Conservation (phyloP, 2,888 invertebrate species). For the Drosophila peninsularis region DNA sequence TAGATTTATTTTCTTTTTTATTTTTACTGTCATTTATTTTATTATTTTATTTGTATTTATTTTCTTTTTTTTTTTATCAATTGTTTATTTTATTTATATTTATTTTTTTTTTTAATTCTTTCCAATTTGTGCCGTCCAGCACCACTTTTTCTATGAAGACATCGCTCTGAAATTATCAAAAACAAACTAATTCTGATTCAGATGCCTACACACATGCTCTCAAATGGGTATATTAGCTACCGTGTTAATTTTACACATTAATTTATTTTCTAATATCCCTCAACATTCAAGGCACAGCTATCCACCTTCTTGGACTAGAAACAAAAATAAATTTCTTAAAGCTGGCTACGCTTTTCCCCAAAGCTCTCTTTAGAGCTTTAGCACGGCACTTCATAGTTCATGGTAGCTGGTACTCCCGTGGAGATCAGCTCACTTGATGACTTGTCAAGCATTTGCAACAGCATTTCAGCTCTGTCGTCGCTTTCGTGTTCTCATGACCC, state of each 20-base stretch:
- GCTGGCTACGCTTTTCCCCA: neutral
- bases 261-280: neutral
- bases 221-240: neutral
- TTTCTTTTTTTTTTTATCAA: too few species aligned
- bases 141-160: too few species aligned
- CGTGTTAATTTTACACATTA: neutral
- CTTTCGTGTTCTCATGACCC: constrained; percentile 28
- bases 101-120: too few species aligned
- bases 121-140: too few species aligned
- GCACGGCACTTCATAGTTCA: neutral
- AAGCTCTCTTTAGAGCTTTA: too few species aligned
- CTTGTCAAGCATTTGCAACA: neutral
- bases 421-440: neutral
- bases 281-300: too few species aligned
- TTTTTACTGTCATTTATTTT: too few species aligned
- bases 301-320: neutral
- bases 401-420: neutral
- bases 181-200: too few species aligned
- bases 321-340: neutral
- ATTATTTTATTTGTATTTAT: too few species aligned
- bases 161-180: too few species aligned
- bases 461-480: neutral
- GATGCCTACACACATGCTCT: neutral
- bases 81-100: too few species aligned
- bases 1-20: too few species aligned